A percentile compares a stretch with the other conserved stretches of the same genome.
Evolutionary conservation across 1,140 invertebrate genomes (phyloP).

Genomic region (Nephotettix cincticeps): DNA sequence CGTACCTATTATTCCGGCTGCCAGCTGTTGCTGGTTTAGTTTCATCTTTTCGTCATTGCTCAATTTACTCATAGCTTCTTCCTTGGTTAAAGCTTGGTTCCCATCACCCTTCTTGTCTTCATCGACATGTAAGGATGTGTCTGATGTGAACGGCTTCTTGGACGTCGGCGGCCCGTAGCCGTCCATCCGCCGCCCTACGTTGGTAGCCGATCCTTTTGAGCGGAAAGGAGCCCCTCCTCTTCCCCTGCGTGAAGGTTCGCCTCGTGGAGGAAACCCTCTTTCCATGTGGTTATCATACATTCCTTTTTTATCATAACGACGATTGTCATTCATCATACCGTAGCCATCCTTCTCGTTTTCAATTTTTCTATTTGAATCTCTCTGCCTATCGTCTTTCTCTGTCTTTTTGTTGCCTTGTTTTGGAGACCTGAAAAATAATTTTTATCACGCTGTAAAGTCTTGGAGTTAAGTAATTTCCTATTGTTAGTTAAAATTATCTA

Average conservation of each 20-base stretch:
- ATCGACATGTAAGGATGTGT: neutral
- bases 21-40: slow-evolving; percentile 64
- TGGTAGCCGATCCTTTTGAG: neutral
- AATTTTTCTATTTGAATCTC: slow-evolving; percentile 42
- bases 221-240: slow-evolving; percentile 9
- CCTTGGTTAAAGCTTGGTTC: neutral
- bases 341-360: slow-evolving; percentile 26
- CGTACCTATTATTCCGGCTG: slow-evolving; percentile 60
- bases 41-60: slow-evolving; percentile 65
- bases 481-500: too few relatives aligned
- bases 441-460: too few relatives aligned
- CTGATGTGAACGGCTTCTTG: slow-evolving; percentile 26
- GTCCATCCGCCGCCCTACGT: slow-evolving; percentile 34
- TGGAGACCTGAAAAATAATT: slow-evolving; percentile 38
- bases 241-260: slow-evolving; percentile 26
- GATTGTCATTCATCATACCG: neutral
- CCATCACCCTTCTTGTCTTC: slow-evolving; percentile 21
- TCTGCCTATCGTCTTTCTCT: slow-evolving; percentile 60
- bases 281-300: slow-evolving; percentile 20
- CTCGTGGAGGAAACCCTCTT: slow-evolving; percentile 26
- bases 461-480: too few relatives aligned
- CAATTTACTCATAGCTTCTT: slow-evolving; percentile 31
- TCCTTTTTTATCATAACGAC: slow-evolving; percentile 16
- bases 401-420: slow-evolving; percentile 47
- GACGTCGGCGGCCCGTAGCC: slow-evolving; percentile 32